A percentile compares a stretch with the other conserved stretches of the same genome.
Evolutionary conservation across 2,888 invertebrate species (phyloP).

Genomic region (Cancer borealis): DNA sequence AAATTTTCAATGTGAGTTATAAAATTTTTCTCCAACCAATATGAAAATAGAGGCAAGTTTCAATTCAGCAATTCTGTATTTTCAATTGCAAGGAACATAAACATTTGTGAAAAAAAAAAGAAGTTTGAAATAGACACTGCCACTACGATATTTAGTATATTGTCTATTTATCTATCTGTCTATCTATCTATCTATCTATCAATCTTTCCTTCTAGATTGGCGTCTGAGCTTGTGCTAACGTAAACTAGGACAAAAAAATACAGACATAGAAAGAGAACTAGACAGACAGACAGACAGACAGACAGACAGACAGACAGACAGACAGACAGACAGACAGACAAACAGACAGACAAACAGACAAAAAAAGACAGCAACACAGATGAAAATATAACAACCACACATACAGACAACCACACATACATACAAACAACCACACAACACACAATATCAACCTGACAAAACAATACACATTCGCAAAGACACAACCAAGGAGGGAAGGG

Average conservation of each 20-base stretch:
- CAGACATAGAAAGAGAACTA: no score
- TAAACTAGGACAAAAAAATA: no score
- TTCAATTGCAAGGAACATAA: background rate
- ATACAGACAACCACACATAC: background rate
- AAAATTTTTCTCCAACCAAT: background rate
- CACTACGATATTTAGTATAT: no score
- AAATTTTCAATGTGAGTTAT: background rate
- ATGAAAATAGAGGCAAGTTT: background rate
- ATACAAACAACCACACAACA: background rate
- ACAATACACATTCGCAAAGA: background rate
- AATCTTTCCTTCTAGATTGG: no score
- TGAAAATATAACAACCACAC: background rate
- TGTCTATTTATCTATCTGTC: background rate
- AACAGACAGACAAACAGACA: no score
- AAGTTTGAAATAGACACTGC: background rate
- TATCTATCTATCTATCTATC: background rate
- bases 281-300: no score
- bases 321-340: no score
- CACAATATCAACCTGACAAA: background rate
- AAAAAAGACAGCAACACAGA: no score
- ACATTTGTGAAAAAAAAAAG: background rate
- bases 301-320: no score
- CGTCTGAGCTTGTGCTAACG: no score
- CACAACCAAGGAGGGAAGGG: background rate
- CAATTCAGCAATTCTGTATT: background rate